These are phyloP conservation scores for Scaptomyza polygonia DNA, from an alignment of 2,888 invertebrate species.

Conservation along the genomic window DNA sequence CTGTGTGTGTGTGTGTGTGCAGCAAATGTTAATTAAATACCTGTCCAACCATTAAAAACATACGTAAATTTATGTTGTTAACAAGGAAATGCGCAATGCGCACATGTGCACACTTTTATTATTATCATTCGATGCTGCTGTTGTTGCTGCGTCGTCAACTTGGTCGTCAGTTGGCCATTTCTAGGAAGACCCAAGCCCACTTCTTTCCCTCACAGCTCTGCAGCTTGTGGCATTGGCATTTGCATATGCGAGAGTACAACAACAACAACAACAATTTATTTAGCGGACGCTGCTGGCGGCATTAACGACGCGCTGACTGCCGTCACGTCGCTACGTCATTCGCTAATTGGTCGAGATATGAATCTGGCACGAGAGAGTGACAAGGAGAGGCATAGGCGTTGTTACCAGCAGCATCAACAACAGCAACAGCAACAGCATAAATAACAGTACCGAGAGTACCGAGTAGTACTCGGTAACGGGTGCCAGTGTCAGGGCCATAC, in stretches of 20 bases:
- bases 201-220: neutral
- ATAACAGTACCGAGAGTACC: constrained; percentile 9
- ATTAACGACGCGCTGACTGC: constrained; percentile 62
- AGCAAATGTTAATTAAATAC: constrained; percentile 78
- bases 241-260: constrained; percentile 52
- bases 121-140: constrained; percentile 55
- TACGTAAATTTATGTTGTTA: constrained; percentile 79
- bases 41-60: constrained; percentile 74
- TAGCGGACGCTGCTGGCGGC: constrained; percentile 47
- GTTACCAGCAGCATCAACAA: constrained; percentile 23
- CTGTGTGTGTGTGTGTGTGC: constrained; percentile 36
- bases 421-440: constrained; percentile 27
- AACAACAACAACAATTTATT: no score
- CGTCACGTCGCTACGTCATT: constrained; percentile 72
- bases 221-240: constrained; percentile 57
- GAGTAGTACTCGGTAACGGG: neutral
- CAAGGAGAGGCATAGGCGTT: constrained; percentile 62
- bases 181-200: constrained; percentile 18
- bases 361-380: constrained; percentile 58
- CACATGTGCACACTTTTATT: constrained; percentile 78
- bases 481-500: constrained; percentile 22
- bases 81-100: constrained; percentile 77
- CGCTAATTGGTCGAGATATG: constrained; percentile 76
- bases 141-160: constrained; percentile 48
- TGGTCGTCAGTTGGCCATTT: constrained; percentile 61